Percentiles rank a stretch among this genome's conserved stretches.
These are phyloP conservation scores for Myotis brandtii DNA, from an alignment of 2,113 vertebrate genomes.

Conservation along the genomic window DNA sequence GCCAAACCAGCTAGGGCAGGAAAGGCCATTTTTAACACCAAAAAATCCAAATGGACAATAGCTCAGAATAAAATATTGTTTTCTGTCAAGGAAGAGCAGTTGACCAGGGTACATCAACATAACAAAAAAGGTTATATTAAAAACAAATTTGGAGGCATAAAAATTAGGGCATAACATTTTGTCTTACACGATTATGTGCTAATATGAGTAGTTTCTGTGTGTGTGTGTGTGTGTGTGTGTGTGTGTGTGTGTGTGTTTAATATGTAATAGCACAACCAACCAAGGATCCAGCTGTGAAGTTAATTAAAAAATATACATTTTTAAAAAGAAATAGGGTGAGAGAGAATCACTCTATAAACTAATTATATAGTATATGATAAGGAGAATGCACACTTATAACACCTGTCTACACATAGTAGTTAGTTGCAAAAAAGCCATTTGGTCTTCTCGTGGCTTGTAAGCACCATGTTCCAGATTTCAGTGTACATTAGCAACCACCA, in stretches of 20 bases:
- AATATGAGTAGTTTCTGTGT: not conserved
- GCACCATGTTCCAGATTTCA: slow-evolving; percentile 63
- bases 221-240: too few species aligned
- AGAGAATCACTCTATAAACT: slow-evolving; percentile 84
- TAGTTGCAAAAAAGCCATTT: slow-evolving; percentile 82
- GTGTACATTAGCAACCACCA: slow-evolving; percentile 79
- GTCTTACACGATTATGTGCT: not conserved
- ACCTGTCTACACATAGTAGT: slow-evolving; percentile 89
- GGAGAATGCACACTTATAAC: slow-evolving; percentile 89
- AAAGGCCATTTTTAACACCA: not conserved
- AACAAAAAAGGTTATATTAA: not conserved
- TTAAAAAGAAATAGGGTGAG: not conserved
- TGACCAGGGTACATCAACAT: not conserved
- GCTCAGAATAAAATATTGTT: not conserved
- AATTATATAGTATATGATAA: slow-evolving; percentile 86
- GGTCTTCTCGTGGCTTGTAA: slow-evolving; percentile 80
- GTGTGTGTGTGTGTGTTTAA: slow-evolving; percentile 75
- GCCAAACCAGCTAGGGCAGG: not conserved
- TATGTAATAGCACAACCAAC: slow-evolving; percentile 87
- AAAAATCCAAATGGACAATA: not conserved
- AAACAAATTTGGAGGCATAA: not conserved
- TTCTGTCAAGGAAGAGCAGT: not conserved
- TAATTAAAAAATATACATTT: not conserved
- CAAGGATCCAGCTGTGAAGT: slow-evolving; percentile 80
- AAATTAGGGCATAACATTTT: not conserved